Evolutionary conservation across 1,140 invertebrate species (phyloP), one percentile per base, ranked within the genome.

Genomic region (Caenorhabditis tropicalis): DNA sequence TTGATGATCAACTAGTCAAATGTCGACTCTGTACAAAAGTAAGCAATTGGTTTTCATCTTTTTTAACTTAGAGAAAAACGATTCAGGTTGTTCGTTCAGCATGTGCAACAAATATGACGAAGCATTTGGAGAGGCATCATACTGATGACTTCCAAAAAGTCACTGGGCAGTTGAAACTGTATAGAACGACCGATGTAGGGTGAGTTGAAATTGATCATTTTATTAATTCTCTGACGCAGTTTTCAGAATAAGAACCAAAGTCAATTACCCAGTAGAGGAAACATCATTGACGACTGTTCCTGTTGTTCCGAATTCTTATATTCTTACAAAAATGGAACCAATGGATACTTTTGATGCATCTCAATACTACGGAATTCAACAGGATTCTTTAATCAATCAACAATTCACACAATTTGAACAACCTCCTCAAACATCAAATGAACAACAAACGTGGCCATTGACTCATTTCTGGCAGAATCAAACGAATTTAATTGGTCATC

Each of bases 61-160:
- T 65, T 10, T n/a, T 29, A 29, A 6, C 27, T 48, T 65, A 12
- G 21, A 81, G 51, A 43, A 43, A 58, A 21, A 16, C 58, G 7
- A 27, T 85, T n/a, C 48, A 85, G 84, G 81, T 85, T 19, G 84
- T 85, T 19, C 39, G 83, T 46, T 85, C 84, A 10, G 84, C 84
- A 31, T 85, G 84, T 39, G 84, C 84, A 16, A 85, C 84, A 21
- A 85, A 85, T 33, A 85, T 85, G 84, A 85, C 84, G 24, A 85
- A 85, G 31, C 84, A 85, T 48, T 48, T 85, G 48, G 84, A 85
- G 31, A 36, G 84, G 24, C 84, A 85, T 39, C 84, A 85, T 46
- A 33, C 60, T 24, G 33, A 84, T 24, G 83, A 84, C 31, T 84
- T 56, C 46, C 83, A 84, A 24, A 65, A 84, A 39, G 48, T 84